Evolutionary conservation across 2,888 invertebrate genomes (phyloP).

Genomic region (Neria commutata): DNA sequence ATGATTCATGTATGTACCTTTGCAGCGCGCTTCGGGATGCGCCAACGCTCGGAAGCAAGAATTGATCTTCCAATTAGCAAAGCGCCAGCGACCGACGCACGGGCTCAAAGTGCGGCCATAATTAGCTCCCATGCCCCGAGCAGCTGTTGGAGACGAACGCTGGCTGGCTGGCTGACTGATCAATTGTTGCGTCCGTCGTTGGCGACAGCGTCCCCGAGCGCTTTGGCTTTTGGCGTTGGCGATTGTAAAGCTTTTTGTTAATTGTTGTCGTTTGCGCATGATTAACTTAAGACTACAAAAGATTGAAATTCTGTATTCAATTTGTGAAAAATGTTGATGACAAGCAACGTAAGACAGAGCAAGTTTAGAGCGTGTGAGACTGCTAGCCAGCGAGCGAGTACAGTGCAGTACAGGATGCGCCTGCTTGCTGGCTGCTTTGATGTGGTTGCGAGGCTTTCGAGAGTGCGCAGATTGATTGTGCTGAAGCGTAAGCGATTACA

Average conservation of each 20-base stretch:
- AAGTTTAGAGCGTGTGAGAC: background rate
- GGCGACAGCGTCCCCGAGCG: background rate
- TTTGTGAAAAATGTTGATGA: background rate
- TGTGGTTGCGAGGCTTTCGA: slow-evolving; percentile 27
- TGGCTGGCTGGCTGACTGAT: too few species aligned
- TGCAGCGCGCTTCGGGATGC: too few species aligned
- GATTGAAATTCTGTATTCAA: slow-evolving; percentile 13
- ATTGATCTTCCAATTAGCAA: too few species aligned
- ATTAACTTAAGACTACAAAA: background rate
- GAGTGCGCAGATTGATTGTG: slow-evolving; percentile 33
- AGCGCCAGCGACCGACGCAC: too few species aligned
- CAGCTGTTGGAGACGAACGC: too few species aligned
- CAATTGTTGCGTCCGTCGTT: too few species aligned
- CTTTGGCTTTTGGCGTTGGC: background rate
- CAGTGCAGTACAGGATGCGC: background rate
- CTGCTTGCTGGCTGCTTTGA: background rate
- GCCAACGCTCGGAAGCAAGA: too few species aligned
- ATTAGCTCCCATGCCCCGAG: too few species aligned
- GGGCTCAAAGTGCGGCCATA: too few species aligned
- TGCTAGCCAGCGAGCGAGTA: background rate
- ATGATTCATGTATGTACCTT: too few species aligned
- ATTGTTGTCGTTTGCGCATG: background rate
- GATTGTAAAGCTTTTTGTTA: too few species aligned
- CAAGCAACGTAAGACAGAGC: background rate
- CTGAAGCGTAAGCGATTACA: background rate